phyloP scores from a whole-genome alignment of 2,113 vertebrate species.

The Stigmatopora nigra region DNA sequence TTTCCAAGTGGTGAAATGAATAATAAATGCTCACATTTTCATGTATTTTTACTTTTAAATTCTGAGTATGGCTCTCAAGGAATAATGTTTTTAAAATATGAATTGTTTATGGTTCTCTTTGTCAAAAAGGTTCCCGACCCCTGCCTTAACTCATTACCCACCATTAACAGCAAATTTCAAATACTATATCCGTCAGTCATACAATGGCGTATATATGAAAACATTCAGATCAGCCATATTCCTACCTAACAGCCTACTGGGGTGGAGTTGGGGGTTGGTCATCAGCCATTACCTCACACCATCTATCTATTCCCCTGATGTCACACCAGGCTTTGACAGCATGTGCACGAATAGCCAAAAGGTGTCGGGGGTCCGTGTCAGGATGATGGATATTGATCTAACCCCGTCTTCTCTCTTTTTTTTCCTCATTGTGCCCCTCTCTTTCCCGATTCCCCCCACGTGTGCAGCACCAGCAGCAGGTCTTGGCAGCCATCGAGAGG shows the following conservation, averaged over 20 bases:
- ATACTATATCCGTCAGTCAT: conserved; percentile 5
- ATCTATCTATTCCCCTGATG: conserved; percentile 41
- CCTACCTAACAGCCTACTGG: conserved; percentile 63
- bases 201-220: conserved; percentile 43
- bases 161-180: too few species aligned
- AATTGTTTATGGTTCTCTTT: too few species aligned
- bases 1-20: too few species aligned
- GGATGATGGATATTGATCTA: conserved; percentile 65
- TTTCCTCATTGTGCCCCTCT: conserved; percentile 49
- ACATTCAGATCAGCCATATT: conserved; percentile 64
- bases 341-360: conserved; percentile 38
- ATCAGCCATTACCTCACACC: conserved; percentile 55
- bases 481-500: conserved; percentile 92
- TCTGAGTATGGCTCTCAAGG: too few species aligned
- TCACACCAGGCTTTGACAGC: conserved; percentile 22
- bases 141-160: too few species aligned
- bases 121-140: too few species aligned
- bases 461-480: conserved; percentile 94
- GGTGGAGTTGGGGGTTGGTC: conserved; percentile 58
- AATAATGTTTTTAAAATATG: too few species aligned
- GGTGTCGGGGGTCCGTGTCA: conserved; percentile 35
- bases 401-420: conserved; percentile 38
- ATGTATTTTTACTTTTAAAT: too few species aligned
- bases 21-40: too few species aligned
- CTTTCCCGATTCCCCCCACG: conserved; percentile 6